Evolutionary conservation across 2,113 vertebrate genomes (phyloP).

Genomic region (Platichthys stellatus): DNA sequence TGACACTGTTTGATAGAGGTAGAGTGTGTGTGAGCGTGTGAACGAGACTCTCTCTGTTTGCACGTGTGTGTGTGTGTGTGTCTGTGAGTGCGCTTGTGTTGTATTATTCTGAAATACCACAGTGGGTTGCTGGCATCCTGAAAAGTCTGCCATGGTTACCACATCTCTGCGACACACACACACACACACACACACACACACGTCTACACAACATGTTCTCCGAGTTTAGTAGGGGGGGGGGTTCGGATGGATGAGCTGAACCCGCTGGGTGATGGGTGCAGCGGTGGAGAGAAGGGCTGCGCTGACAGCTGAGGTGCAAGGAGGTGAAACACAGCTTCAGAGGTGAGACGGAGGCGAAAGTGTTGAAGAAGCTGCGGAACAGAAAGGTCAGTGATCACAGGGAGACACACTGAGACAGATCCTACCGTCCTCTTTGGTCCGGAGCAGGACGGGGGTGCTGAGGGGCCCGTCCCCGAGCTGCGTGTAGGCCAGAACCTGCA

Average conservation of each 20-base stretch:
- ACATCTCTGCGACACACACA: slow-evolving; percentile 3
- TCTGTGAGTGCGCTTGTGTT: background rate
- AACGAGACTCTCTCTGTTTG: background rate
- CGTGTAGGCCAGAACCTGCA: slow-evolving; percentile 92
- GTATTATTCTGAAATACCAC: slow-evolving; percentile 38
- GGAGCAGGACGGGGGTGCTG: slow-evolving; percentile 82
- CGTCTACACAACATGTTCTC: background rate
- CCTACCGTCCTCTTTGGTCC: slow-evolving; percentile 94
- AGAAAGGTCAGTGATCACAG: slow-evolving; percentile 20
- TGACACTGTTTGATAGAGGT: slow-evolving; percentile 67
- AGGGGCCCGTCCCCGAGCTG: slow-evolving; percentile 88
- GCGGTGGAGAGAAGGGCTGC: background rate
- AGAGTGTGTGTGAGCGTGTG: slow-evolving; percentile 19
- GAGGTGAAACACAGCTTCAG: slow-evolving; percentile 22
- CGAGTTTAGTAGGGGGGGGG: background rate
- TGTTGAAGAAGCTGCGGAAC: slow-evolving; percentile 25
- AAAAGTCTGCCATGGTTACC: slow-evolving; percentile 23
- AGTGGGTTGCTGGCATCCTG: slow-evolving; percentile 26
- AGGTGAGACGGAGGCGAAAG: slow-evolving; percentile 5
- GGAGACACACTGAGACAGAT: background rate
- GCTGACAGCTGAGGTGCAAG: slow-evolving; percentile 18
- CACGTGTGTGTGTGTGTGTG: background rate
- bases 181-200: slow-evolving; percentile 4
- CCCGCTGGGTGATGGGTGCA: background rate
- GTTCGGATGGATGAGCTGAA: slow-evolving; percentile 18